These are phyloP conservation scores for Lissonota sp. DNA, from an alignment of 2,888 invertebrate species.

Conservation along the genomic window DNA sequence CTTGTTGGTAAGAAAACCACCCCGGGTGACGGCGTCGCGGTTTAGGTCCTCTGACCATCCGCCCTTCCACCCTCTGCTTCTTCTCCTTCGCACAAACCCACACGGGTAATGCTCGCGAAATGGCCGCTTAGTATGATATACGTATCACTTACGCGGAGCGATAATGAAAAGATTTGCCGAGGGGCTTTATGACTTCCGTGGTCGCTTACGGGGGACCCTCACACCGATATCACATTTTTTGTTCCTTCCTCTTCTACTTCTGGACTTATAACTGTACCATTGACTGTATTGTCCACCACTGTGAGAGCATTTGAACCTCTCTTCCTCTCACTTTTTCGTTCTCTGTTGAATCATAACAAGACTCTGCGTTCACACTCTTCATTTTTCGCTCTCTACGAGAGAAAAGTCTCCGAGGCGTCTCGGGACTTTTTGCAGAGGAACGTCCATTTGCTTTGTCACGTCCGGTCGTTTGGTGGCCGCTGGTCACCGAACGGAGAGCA, in stretches of 20 bases:
- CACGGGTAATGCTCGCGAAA: conserved; percentile 78
- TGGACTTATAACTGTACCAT: conserved; percentile 30
- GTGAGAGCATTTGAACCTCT: conserved; percentile 57
- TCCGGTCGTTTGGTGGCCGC: conserved; percentile 36
- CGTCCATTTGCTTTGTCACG: conserved; percentile 51
- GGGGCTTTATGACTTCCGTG: conserved; percentile 81
- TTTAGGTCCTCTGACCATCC: conserved; percentile 40
- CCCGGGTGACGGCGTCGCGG: conserved; percentile 37
- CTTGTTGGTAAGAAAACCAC: conserved; percentile 50
- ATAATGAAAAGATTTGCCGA: conserved; percentile 83
- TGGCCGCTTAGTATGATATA: conserved; percentile 82
- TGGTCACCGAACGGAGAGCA: neutral
- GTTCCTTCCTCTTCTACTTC: conserved; percentile 43
- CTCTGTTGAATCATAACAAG: neutral
- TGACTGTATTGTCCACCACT: conserved; percentile 20
- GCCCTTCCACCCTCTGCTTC: conserved; percentile 48
- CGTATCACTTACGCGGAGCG: conserved; percentile 82
- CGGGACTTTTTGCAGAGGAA: conserved; percentile 13
- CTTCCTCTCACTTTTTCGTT: neutral
- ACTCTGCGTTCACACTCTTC: neutral
- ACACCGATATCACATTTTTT: conserved; percentile 30
- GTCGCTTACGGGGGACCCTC: conserved; percentile 70
- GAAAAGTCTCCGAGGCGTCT: conserved; percentile 18
- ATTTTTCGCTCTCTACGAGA: conserved; percentile 23
- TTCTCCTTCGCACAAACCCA: conserved; percentile 66